These are phyloP conservation scores for Pseudois nayaur DNA, from an alignment of 2,113 vertebrate genomes.

Conservation along the genomic window DNA sequence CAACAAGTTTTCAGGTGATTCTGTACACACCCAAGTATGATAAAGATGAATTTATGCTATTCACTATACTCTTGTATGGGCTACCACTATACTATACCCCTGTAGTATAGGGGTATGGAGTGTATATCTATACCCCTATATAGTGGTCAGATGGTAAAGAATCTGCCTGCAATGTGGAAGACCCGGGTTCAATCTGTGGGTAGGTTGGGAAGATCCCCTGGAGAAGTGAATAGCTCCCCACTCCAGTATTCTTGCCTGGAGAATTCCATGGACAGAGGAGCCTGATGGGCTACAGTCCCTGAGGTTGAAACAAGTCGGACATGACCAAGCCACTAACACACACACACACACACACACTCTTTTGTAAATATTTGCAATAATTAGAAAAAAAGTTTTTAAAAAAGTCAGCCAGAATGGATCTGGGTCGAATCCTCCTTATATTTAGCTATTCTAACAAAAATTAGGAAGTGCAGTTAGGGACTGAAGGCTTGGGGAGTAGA, in stretches of 20 bases:
- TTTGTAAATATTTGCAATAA: conserved; percentile 23
- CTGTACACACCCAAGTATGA: neutral
- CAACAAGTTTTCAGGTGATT: neutral
- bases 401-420: neutral
- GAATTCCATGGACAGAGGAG: neutral
- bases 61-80: neutral
- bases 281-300: neutral
- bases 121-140: neutral
- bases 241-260: neutral
- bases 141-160: neutral
- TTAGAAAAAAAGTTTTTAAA: neutral
- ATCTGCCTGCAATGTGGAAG: neutral
- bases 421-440: neutral
- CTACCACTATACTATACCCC: neutral
- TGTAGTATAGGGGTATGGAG: neutral
- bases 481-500: neutral
- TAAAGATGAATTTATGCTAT: neutral
- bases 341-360: neutral
- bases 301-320: neutral
- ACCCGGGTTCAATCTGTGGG: neutral
- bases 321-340: neutral
- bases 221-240: neutral
- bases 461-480: neutral
- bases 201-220: neutral
- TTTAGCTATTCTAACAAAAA: neutral